Evolutionary conservation across 92 coral and sea anemone species (phyloP), one percentile per base, ranked within the genome.

Genomic region (Blastomussa wellsi): DNA sequence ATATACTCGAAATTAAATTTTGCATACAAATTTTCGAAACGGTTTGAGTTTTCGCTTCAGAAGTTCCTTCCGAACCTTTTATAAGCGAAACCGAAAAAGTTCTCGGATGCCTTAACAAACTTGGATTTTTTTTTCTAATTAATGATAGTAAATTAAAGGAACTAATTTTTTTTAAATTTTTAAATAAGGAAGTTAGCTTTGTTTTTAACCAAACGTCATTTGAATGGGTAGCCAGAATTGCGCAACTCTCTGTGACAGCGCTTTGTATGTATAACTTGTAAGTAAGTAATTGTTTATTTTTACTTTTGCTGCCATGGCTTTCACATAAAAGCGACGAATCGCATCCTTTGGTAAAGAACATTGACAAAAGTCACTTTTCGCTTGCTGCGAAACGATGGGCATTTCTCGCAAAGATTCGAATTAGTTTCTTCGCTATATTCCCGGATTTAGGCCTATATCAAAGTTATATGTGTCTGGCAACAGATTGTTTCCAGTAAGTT

Each of bases 281-380:
- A 79, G 39, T 47, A 49, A 81, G 85, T 35, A 31, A n/a, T 33
- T 52, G 32, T 69, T 70, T 36, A 68, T 81, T 67, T 33, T 67
- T 44, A 80, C 65, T 68, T 80, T 68, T 53, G 76, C 59, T 47
- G 20, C 77, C 85, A 35, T 68, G 66, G 77, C 9, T 68, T 19
- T 38, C 53, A 67, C 68, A 64, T 15, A 24, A 81, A 68, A 35
- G 44, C 11, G 39, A 35, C 9, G 47, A 9, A 70, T 68, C 42
- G 20, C 4, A 15, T 36, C 12, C 48, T 70, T 33, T 70, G 11
- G 44, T n/a, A n/a, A n/a, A 70, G 47, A 36, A 14, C 47, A 70
- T 35, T 70, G 75, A 36, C 26, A 6, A 15, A 24, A 69, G 74
- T 69, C n/a, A 17, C 36, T 8, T n/a, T 24, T 26, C 32, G 68